Evolutionary conservation across 2,113 vertebrate genomes (phyloP), one percentile per base, ranked within the genome.

Genomic region (Muscicapa adusta): DNA sequence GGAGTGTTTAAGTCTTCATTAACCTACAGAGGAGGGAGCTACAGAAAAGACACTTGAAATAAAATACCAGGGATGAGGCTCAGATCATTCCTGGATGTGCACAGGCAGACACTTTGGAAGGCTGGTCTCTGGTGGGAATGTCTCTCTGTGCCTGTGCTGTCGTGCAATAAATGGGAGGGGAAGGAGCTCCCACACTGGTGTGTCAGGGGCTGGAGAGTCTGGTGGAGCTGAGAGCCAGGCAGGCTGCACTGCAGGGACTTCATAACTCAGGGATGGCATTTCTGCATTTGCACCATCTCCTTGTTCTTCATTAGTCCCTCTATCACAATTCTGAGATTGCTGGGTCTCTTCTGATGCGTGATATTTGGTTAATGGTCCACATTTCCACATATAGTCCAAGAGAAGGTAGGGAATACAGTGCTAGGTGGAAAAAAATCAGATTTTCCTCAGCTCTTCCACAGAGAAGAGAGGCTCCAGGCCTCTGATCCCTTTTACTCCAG

Each of bases 1-100:
- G 1, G 91, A 95, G 95, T 95, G 94, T 95, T 97, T 94, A 96
- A 88, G 45, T 97, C 97, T 98, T 97, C 97, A 97, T 98, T 97
- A 98, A 97, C 96, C 96, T 96, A 79, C 67, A 9, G 94, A 93
- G 91, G 76, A 96, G 95, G 95, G 85, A 97, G 95, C 63, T 80
- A 74, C 63, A 94, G 75, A 77, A 95, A 88, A 96, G 96, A 26
- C 12, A 91, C 91, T 89, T 29, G 23, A 96, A 94, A 95, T 91
- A 84, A 88, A 96, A 96, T 17, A n/a, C 29, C 10, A n/a, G 80
- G 83, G 42, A 73, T 85, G 62, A 84, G 16, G 12, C 56, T 81
- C 1, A 1, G 33, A 20, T 65, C 34, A 33, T 4, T 12, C 63
- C 65, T n/a, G 56, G 29, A 18, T 53, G 36, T 72, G 65, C 70